Conservation (phyloP, 2,888 invertebrate genomes). For the Papilio protenor region DNA sequence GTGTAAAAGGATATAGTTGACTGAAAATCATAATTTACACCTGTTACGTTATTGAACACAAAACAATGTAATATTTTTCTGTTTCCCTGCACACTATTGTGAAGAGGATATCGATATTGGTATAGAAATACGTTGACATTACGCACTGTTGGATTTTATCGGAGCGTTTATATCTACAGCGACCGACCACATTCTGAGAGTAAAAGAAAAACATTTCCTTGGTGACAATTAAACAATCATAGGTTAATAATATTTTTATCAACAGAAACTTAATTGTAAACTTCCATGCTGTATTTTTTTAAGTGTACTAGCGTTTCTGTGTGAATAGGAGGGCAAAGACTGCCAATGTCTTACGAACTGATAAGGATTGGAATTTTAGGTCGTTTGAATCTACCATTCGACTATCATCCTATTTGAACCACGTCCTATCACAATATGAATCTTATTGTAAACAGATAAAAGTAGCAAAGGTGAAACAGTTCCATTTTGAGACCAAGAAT, state of each 20-base stretch:
- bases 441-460: no score
- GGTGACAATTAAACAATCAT: neutral
- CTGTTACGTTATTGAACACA: neutral
- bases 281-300: no score
- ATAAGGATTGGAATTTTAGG: neutral
- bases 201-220: neutral
- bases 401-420: no score
- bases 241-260: no score
- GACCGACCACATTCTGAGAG: neutral
- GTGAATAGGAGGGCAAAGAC: no score
- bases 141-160: slow-evolving; percentile 12
- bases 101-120: neutral
- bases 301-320: no score
- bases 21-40: neutral
- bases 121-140: neutral
- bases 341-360: no score
- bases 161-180: slow-evolving; percentile 10
- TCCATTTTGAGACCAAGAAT: no score
- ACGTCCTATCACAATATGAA: no score
- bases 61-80: slow-evolving; percentile 1
- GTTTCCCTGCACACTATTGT: neutral
- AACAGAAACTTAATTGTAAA: no score
- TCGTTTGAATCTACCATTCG: neutral
- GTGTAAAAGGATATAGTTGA: neutral
- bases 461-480: no score